Evolutionary conservation across 1,140 invertebrate genomes (phyloP), one percentile per base, ranked within the genome.

Genomic region (Hypsibius dujardini): DNA sequence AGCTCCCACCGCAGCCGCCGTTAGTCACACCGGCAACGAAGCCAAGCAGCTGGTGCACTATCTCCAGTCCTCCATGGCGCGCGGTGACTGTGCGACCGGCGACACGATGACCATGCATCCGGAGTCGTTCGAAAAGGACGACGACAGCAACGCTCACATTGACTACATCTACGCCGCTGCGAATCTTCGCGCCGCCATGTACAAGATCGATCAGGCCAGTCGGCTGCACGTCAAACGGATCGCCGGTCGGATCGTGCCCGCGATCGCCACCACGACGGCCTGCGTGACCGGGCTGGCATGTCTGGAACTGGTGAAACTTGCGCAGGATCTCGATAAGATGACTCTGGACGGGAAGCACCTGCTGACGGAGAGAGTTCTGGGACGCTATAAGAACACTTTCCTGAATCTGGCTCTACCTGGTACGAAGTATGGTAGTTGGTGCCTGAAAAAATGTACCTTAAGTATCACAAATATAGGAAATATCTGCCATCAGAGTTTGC

Each of bases 181-280:
- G 73, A 77, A 77, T 75, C 74, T 80, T 59, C 71, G 79, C 72
- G 79, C 77, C 2, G 70, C 60, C 45, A 80, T 80, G 79, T 80
- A 80, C 73, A 74, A 73, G 47, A 78, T 80, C 71, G 78, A 80
- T 70, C 72, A 56, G 59, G 73, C 75, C 70, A 78, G 79, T 67
- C 75, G 78, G 70, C 73, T 77, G 3, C 76, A 76, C 70, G 77
- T 79, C 14, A 80, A 80, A 70, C 75, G 76, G 70, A 78, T 80
- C 45, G 79, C 79, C 71, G 79, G 79, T 40, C 72, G 75, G 46
- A 80, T 80, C 70, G 76, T 80, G 7, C 79, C 79, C 15, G 79
- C 79, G 42, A 80, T 80, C 46, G 79, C 79, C 46, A 80, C 79
- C 28, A 80, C 79, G 47, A 80, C 79, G 59, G 77, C 79, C 47